Conservation (phyloP, 2,888 invertebrate genomes). For the Thelaira solivaga region DNA sequence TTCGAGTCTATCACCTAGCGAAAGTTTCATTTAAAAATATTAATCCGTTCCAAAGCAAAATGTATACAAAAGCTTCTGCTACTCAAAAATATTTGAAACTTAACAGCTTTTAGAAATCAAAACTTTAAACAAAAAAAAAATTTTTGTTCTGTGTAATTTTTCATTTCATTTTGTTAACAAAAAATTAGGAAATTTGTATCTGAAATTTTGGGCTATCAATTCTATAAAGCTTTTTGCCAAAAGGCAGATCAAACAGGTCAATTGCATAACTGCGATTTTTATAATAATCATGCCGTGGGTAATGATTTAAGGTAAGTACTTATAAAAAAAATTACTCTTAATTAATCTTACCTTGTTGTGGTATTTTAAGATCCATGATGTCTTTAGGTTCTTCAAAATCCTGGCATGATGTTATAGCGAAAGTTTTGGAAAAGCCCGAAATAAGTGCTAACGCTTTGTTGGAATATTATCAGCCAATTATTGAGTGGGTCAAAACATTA, state of each 20-base stretch:
- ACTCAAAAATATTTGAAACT: no score
- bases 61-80: no score
- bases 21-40: no score
- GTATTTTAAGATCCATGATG: conserved; percentile 77
- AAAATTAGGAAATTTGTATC: conserved; percentile 88
- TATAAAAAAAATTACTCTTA: neutral
- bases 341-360: neutral
- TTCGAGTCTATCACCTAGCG: no score
- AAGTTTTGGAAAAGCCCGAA: conserved; percentile 83
- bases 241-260: conserved; percentile 85
- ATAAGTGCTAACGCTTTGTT: conserved; percentile 86
- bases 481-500: conserved; percentile 69
- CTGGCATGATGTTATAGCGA: conserved; percentile 86
- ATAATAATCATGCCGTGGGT: conserved; percentile 86
- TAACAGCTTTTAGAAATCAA: no score
- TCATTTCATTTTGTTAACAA: no score
- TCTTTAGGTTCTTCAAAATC: conserved; percentile 83
- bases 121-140: no score
- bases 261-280: conserved; percentile 91
- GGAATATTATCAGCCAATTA: conserved; percentile 85
- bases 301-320: conserved; percentile 78
- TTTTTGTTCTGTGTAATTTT: no score
- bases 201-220: conserved; percentile 88
- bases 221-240: conserved; percentile 85
- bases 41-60: no score